Evolutionary conservation across 2,888 invertebrate species (phyloP), one percentile per base, ranked within the genome.

Genomic region (Eurytoma californica): DNA sequence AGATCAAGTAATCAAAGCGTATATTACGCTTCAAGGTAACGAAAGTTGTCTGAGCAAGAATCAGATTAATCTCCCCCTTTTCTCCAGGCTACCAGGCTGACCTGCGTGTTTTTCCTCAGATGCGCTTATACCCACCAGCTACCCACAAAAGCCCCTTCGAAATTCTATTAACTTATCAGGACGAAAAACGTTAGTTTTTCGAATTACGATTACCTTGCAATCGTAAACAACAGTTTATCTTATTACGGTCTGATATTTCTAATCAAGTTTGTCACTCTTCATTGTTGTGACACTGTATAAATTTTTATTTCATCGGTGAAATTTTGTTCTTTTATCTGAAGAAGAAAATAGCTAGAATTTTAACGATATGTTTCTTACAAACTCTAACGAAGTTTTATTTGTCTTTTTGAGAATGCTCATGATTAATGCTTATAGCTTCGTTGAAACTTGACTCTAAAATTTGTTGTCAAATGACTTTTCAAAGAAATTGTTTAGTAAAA

Each of bases 201-300:
- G 16, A 60, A 53, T n/a, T 53, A 53, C 58, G 39, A 60, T 30
- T 14, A 18, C 1, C 49, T 14, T 18, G 20, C 49, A 73, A 66
- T 13, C 57, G 57, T 47, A 74, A 74, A 74, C 57, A 66, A 57
- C 13, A n/a, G 3, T 74, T 66, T 74, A 57, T 74, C 66, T 66
- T 47, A 28, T 74, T 74, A 66, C 73, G 73, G 65, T 66, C 28
- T 58, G 73, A 74, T 74, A 74, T 49, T 53, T 3, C 49, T 49
- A 72, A 72, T 61, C 70, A 18, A 13, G 12, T 18, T 51, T 49
- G 60, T 61, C 70, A 28, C 24, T 72, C 28, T 53, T 51, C 60
- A 65, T 47, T 65, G 72, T 53, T 39, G 18, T 65, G 20, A 63
- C 47, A 63, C 30, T 39, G n/a, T n/a, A 47, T n/a, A 5, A n/a